A percentile compares a stretch with the other conserved stretches of the same genome.
These are phyloP conservation scores for Ashinkailepas kermadecensis DNA, from an alignment of 2,888 invertebrate genomes.

Conservation along the genomic window DNA sequence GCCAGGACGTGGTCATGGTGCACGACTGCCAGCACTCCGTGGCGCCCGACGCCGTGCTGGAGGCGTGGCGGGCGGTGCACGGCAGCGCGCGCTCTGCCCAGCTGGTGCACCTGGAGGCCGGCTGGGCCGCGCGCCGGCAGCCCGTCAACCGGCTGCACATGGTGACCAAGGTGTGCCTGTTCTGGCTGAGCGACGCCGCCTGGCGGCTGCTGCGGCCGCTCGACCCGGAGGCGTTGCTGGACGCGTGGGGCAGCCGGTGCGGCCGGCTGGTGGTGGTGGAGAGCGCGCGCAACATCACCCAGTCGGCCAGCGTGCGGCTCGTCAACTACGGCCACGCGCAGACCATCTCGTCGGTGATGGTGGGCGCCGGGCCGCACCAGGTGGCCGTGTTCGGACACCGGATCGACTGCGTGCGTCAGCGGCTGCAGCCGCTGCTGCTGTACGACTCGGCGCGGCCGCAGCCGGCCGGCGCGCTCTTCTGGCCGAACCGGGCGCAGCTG, in stretches of 20 bases:
- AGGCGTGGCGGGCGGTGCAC: background rate
- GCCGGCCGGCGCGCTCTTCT: background rate
- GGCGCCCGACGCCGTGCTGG: background rate
- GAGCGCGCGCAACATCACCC: background rate
- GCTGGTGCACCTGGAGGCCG: background rate
- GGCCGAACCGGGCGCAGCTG: background rate
- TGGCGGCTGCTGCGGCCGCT: background rate
- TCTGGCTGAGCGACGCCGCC: background rate
- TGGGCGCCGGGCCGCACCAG: background rate
- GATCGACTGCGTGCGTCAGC: no score
- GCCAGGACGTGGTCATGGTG: background rate
- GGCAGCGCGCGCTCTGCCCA: background rate
- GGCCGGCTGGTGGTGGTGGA: background rate
- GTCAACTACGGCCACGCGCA: background rate
- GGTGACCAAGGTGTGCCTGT: background rate
- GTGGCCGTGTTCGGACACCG: background rate
- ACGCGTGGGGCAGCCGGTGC: background rate
- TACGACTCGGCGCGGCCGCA: background rate
- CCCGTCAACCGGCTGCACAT: background rate
- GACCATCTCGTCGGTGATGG: background rate
- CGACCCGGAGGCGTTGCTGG: background rate
- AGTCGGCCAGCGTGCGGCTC: background rate
- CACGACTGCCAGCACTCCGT: background rate
- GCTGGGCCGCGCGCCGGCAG: background rate
- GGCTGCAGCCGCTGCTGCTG: background rate